Base-by-base conservation (phyloP, 2,797 vertebrate species). In the Columba guinea region DNA sequence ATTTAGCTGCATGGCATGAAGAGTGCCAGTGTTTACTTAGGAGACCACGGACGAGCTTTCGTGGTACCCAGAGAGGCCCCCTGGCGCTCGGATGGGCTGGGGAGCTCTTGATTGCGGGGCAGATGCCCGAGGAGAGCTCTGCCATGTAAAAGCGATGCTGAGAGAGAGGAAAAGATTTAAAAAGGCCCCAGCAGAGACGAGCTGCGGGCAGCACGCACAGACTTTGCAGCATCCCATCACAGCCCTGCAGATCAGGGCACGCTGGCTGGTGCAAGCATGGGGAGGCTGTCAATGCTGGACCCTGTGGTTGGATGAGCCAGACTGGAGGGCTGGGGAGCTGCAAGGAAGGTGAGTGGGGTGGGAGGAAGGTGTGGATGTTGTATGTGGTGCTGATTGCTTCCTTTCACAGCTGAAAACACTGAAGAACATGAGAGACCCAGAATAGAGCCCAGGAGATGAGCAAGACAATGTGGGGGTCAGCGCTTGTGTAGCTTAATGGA, bases 41-140 rank as follows among this genome's bases (percentile, higher is more conserved):
- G 93, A 80, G 76, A 86, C 73, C 89, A 78, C 85, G 93, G 86
- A 92, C 46, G 81, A 87, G 87, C 60, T 93, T 91, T 87, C 0
- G 0, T 20, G 5, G 53, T 86, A 48, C 49, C 87, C 79, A 75
- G 73, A 67, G 89, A 87, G 85, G 68, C 69, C 76, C 91, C 87
- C 69, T 6, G 46, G 11, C 0, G 41, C 64, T 94, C 4, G 0
- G 37, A 62, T 86, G 91, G 82, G 73, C 76, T 94, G 84, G 69
- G 52, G n/a, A 89, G 73, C 89, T 89, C 69, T 35, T 71, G 93
- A 91, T 34, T 90, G 85, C 79, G 55, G 84, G 53, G 82, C 64
- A 75, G 91, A 34, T 88, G 83, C 87, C 79, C 69, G 35, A 88
- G 85, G 76, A 91, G 91, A 94, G 82, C 53, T 94, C 68, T 83